phyloP scores from a whole-genome alignment of 1,140 invertebrate species.

The Drosophila orosa region DNA sequence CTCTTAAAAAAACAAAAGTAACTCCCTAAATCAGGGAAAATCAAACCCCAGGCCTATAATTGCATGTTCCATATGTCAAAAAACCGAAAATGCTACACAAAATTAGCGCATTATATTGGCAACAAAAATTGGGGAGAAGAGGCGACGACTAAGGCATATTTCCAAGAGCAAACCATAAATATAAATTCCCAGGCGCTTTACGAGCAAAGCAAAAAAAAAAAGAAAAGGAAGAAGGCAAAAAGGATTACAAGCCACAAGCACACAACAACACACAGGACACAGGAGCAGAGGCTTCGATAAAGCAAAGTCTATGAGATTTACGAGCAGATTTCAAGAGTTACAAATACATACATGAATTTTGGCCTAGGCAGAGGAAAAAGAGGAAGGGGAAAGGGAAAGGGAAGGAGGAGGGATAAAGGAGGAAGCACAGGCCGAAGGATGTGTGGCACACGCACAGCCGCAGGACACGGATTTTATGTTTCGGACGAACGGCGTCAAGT shows the following conservation, averaged over 20 bases:
- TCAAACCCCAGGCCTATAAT: slow-evolving; percentile 11
- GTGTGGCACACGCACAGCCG: slow-evolving; percentile 35
- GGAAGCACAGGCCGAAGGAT: background rate
- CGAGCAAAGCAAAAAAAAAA: slow-evolving; percentile 17
- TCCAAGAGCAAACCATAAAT: slow-evolving; percentile 46
- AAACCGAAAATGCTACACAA: slow-evolving; percentile 30
- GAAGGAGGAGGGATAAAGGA: background rate
- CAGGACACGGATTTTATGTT: slow-evolving; percentile 47
- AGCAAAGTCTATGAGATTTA: slow-evolving; percentile 70
- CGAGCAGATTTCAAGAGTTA: slow-evolving; percentile 72
- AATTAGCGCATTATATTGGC: slow-evolving; percentile 58
- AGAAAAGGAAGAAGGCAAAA: slow-evolving; percentile 22
- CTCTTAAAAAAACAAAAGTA: background rate
- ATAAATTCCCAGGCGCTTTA: slow-evolving; percentile 63
- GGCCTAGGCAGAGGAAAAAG: slow-evolving; percentile 10
- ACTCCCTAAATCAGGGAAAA: slow-evolving; percentile 3
- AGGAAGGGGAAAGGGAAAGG: background rate
- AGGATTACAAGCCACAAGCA: slow-evolving; percentile 68
- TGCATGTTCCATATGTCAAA: slow-evolving; percentile 38
- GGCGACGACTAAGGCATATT: slow-evolving; percentile 9
- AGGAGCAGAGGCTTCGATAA: slow-evolving; percentile 59
- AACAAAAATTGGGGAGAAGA: background rate
- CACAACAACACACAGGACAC: slow-evolving; percentile 29
- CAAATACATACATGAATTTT: slow-evolving; percentile 60
- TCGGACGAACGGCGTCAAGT: slow-evolving; percentile 49